Conservation (phyloP, 2,888 invertebrate genomes). For the Imbricaverruca yamaguchii region DNA sequence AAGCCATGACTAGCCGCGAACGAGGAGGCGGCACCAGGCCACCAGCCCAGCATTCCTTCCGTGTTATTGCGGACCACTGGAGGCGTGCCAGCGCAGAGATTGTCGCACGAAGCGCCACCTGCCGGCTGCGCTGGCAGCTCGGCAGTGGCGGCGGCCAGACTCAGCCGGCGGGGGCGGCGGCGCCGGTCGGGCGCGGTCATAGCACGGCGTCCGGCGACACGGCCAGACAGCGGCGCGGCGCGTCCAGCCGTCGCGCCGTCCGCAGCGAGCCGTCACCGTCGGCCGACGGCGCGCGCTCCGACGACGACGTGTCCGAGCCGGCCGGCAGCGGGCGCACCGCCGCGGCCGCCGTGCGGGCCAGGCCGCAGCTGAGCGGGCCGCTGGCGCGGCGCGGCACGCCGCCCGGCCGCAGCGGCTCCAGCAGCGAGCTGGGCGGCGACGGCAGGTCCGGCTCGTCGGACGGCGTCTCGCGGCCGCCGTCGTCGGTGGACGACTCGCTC, state of each 20-base stretch:
- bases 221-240: background rate
- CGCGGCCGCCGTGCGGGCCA: background rate
- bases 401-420: constrained; percentile 8
- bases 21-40: too few relatives aligned
- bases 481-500: constrained; percentile 9
- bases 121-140: too few relatives aligned
- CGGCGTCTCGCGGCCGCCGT: background rate
- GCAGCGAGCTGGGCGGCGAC: constrained; percentile 19
- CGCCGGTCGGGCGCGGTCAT: too few relatives aligned
- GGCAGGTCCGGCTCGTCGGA: constrained; percentile 13
- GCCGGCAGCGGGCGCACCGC: background rate
- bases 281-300: background rate
- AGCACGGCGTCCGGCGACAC: background rate
- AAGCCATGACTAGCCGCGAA: too few relatives aligned
- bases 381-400: background rate
- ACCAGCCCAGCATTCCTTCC: too few relatives aligned
- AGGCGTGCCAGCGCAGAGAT: too few relatives aligned
- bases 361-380: background rate
- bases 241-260: background rate
- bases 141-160: too few relatives aligned
- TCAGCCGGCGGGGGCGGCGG: background rate
- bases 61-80: too few relatives aligned
- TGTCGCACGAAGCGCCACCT: too few relatives aligned
- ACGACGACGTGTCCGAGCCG: constrained; percentile 4
- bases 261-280: background rate